phyloP scores from a whole-genome alignment of 2,113 vertebrate species.

The Corvus moneduloides region DNA sequence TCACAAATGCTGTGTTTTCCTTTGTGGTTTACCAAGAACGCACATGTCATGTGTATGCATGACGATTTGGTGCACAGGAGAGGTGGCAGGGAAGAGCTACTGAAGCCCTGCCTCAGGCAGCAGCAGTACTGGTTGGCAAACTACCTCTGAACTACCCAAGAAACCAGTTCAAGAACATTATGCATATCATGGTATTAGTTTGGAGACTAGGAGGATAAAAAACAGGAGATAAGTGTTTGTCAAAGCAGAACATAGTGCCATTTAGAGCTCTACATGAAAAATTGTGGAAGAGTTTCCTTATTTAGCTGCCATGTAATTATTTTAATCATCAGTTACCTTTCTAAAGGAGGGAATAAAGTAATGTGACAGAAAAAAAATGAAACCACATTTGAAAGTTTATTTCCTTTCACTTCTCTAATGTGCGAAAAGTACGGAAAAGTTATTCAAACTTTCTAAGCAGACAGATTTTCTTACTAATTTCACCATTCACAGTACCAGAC shows the following conservation, averaged over 20 bases:
- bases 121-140: not conserved
- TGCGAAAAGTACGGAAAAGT: not conserved
- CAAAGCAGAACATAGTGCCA: not conserved
- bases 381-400: not conserved
- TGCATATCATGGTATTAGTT: not conserved
- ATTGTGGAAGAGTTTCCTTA: not conserved
- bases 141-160: not conserved
- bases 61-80: not conserved
- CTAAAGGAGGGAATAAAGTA: not conserved
- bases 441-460: not conserved
- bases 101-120: not conserved
- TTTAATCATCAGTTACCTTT: not conserved
- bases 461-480: not conserved
- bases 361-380: not conserved
- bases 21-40: not conserved
- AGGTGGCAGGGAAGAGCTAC: not conserved
- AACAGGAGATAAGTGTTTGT: not conserved
- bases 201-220: not conserved
- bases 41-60: fast-evolving
- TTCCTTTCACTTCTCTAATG: not conserved
- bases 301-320: not conserved
- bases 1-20: not conserved
- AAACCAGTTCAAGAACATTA: not conserved
- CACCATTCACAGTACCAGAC: not conserved
- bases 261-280: not conserved